phyloP scores from a whole-genome alignment of 2,113 vertebrate species.

The Uria lomvia region DNA sequence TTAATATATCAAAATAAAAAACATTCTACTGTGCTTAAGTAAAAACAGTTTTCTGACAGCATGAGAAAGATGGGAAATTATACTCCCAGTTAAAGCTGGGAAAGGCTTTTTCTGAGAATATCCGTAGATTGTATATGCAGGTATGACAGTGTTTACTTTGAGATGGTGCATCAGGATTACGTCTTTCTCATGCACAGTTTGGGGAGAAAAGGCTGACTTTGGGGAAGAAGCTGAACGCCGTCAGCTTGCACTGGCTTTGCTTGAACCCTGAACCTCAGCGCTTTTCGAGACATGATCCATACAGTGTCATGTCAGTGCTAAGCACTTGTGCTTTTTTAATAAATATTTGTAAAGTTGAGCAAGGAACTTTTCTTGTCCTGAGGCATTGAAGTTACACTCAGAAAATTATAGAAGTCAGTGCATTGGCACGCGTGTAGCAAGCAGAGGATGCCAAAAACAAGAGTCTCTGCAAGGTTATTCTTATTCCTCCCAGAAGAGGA shows the following conservation, averaged over 20 bases:
- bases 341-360: neutral
- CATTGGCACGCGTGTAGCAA: rapidly evolving
- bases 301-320: neutral
- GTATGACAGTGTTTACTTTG: neutral
- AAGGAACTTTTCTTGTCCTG: neutral
- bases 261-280: neutral
- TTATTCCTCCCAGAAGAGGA: neutral
- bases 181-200: neutral
- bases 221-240: neutral
- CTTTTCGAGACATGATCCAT: rapidly evolving
- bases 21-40: neutral
- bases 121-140: neutral
- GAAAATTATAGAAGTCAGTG: neutral
- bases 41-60: neutral
- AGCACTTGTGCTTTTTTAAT: neutral
- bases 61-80: neutral
- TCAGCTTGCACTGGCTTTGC: neutral
- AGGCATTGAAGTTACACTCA: neutral
- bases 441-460: neutral
- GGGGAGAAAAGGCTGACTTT: neutral
- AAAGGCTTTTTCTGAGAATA: neutral
- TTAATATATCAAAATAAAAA: neutral
- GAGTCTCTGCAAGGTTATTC: neutral
- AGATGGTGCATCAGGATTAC: neutral
- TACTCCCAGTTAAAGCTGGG: neutral